Conservation (phyloP, 2,797 vertebrate genomes). For the Hylomyscus alleni region DNA sequence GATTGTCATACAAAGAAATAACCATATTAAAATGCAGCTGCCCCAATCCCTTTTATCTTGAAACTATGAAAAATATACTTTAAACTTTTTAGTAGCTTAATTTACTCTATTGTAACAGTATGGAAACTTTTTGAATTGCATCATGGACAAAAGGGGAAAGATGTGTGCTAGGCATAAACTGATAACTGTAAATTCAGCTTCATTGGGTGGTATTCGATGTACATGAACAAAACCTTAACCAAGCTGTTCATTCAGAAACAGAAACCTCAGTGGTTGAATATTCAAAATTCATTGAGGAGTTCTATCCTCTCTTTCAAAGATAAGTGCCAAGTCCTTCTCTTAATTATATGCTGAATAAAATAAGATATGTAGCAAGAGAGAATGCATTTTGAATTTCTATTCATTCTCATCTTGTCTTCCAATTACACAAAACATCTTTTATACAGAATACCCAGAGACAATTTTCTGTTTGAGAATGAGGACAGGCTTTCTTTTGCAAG, state of each 20-base stretch:
- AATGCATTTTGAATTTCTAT: slow-evolving; percentile 79
- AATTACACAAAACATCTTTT: slow-evolving; percentile 80
- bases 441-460: slow-evolving; percentile 71
- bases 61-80: slow-evolving; percentile 32
- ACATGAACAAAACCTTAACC: slow-evolving; percentile 61
- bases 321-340: slow-evolving; percentile 75
- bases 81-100: background rate
- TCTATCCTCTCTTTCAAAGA: slow-evolving; percentile 68
- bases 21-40: background rate
- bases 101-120: background rate
- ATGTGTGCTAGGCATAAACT: background rate
- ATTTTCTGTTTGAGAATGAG: slow-evolving; percentile 78
- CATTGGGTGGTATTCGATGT: background rate
- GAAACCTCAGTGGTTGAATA: slow-evolving; percentile 72
- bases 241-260: slow-evolving; percentile 68
- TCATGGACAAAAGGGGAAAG: background rate
- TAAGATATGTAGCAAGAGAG: slow-evolving; percentile 72
- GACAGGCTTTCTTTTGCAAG: slow-evolving; percentile 73
- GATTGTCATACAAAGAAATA: background rate
- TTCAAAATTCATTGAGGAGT: slow-evolving; percentile 78
- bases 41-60: slow-evolving; percentile 1
- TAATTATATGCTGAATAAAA: slow-evolving; percentile 82
- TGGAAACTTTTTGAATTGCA: slow-evolving; percentile 30
- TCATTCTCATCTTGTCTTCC: slow-evolving; percentile 63
- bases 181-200: slow-evolving; percentile 35